These are phyloP conservation scores for Formica selysi DNA, from an alignment of 1,140 invertebrate genomes.

Conservation along the genomic window DNA sequence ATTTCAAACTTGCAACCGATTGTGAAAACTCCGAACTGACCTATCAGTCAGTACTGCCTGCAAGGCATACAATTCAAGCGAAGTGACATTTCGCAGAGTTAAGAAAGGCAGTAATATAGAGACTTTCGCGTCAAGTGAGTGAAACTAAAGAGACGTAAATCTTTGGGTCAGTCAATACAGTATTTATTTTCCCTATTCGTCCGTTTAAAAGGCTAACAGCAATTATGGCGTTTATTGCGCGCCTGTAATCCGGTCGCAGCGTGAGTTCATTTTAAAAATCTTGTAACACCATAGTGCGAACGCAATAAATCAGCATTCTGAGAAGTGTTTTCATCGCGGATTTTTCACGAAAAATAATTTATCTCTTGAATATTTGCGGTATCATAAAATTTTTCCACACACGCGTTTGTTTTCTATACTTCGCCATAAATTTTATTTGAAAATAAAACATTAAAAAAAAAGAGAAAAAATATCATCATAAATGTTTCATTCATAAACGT, in stretches of 20 bases:
- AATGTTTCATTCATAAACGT: too few relatives aligned
- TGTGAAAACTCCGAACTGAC: constrained; percentile 41
- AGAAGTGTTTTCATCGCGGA: neutral
- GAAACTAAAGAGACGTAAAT: constrained; percentile 50
- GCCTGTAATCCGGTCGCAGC: constrained; percentile 73
- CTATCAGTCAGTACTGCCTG: constrained; percentile 44
- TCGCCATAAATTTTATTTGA: neutral
- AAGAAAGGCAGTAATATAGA: constrained; percentile 37
- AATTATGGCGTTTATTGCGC: constrained; percentile 76
- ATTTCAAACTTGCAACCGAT: constrained; percentile 23
- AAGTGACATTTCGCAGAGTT: constrained; percentile 51
- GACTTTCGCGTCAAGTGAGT: constrained; percentile 45
- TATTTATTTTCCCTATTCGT: constrained; percentile 63
- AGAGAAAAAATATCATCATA: neutral
- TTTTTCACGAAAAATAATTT: constrained; percentile 4
- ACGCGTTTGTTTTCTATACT: neutral
- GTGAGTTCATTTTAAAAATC: constrained; percentile 75
- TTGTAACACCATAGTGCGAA: constrained; percentile 47
- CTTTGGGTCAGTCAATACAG: constrained; percentile 27
- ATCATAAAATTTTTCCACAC: neutral
- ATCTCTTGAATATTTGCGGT: neutral
- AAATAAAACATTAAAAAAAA: neutral
- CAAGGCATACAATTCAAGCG: constrained; percentile 34
- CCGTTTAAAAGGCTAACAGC: constrained; percentile 63
- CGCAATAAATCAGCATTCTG: constrained; percentile 36